Conservation (phyloP, 2,888 invertebrate species). For the Pocota personata region DNA sequence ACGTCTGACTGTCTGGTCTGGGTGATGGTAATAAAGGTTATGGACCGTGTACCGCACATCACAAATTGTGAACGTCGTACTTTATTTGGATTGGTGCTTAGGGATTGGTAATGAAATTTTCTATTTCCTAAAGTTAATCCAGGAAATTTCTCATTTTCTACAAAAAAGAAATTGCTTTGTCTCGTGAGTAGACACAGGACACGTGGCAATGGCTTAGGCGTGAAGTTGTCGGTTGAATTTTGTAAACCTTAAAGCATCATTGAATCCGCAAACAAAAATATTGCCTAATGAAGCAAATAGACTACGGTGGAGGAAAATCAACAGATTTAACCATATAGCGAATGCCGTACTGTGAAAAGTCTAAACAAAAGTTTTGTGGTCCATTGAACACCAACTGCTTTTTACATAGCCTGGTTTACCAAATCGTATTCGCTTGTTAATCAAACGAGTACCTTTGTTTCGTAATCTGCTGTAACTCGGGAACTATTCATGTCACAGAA, state of each 20-base stretch:
- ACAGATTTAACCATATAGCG: too few species aligned
- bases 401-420: too few species aligned
- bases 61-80: background rate
- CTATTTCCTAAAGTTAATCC: background rate
- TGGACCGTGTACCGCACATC: background rate
- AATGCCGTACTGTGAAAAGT: too few species aligned
- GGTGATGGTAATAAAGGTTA: constrained; percentile 21
- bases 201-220: background rate
- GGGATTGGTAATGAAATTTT: constrained; percentile 2
- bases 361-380: too few species aligned
- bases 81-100: background rate
- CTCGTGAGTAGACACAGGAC: background rate
- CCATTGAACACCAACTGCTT: too few species aligned
- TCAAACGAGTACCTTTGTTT: too few species aligned
- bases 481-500: too few species aligned
- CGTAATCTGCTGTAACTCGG: too few species aligned
- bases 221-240: too few species aligned
- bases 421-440: too few species aligned
- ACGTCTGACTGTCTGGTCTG: constrained; percentile 10
- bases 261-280: background rate
- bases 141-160: background rate
- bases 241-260: too few species aligned
- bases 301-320: too few species aligned
- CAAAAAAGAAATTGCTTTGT: background rate
- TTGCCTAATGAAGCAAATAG: background rate